Percentiles rank a stretch among this genome's conserved stretches.
Evolutionary conservation across 1,140 invertebrate species (phyloP).

Genomic region (Nephotettix cincticeps): DNA sequence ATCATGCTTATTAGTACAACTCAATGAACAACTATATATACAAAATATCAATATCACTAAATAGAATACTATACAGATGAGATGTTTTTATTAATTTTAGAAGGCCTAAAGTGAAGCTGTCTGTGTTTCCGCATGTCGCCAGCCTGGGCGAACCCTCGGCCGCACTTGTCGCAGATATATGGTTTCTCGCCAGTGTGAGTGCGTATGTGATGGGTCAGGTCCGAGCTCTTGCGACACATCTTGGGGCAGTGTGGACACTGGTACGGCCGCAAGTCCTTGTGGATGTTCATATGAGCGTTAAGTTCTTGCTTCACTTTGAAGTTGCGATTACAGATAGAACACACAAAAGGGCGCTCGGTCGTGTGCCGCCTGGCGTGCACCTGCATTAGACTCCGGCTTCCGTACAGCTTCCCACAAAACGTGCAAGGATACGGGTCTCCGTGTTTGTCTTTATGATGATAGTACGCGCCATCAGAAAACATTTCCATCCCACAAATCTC

Average conservation of each 20-base stretch:
- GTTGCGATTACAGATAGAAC: slow-evolving; percentile 48
- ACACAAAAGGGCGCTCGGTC: slow-evolving; percentile 49
- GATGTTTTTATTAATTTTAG: not conserved
- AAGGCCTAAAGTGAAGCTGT: slow-evolving; percentile 29
- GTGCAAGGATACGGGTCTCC: slow-evolving; percentile 31
- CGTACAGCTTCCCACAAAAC: slow-evolving; percentile 32
- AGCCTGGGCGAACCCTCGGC: slow-evolving; percentile 36
- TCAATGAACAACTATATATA: too few species aligned
- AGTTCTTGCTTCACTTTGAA: slow-evolving; percentile 51
- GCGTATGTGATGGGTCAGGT: slow-evolving; percentile 52
- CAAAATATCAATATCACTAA: too few species aligned
- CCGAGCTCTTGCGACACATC: slow-evolving; percentile 56
- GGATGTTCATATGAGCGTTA: slow-evolving; percentile 51
- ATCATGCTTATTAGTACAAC: too few species aligned
- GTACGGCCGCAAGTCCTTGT: slow-evolving; percentile 51
- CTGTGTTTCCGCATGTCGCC: slow-evolving; percentile 39
- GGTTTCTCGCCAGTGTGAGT: slow-evolving; percentile 56
- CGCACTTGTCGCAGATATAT: slow-evolving; percentile 55
- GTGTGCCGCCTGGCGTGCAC: slow-evolving; percentile 44
- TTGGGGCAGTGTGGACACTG: slow-evolving; percentile 54
- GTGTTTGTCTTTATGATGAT: slow-evolving; percentile 33
- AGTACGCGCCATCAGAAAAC: slow-evolving; percentile 9
- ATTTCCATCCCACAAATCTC: slow-evolving; percentile 14
- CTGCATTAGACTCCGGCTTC: slow-evolving; percentile 38
- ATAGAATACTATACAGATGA: too few species aligned